A percentile compares a stretch with the other conserved stretches of the same genome.
Conservation (phyloP, 2,888 invertebrate genomes). For the Entomobrya proxima region DNA sequence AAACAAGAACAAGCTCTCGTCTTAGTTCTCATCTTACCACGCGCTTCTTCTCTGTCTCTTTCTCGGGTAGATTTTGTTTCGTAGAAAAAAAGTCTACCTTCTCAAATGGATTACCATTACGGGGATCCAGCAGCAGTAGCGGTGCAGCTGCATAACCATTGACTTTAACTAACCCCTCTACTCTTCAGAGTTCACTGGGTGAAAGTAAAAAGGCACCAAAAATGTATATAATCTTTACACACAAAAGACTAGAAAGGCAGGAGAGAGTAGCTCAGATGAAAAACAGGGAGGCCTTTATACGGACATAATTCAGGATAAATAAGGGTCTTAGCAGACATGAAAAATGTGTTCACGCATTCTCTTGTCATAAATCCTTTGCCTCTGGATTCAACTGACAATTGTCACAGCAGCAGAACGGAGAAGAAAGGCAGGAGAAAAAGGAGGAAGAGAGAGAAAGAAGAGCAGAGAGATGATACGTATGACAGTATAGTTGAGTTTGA, state of each 20-base stretch:
- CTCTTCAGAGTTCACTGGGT: conserved; percentile 27
- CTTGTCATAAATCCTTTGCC: conserved; percentile 65
- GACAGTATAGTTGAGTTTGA: conserved; percentile 54
- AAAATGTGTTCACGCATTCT: conserved; percentile 71
- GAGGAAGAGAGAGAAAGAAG: conserved; percentile 7
- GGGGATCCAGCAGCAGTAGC: background rate
- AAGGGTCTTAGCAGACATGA: conserved; percentile 69
- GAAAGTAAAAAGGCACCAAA: background rate
- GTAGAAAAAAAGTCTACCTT: conserved; percentile 16
- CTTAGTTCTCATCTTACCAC: no score
- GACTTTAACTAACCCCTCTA: conserved; percentile 48
- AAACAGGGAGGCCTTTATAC: no score
- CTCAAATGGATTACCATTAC: conserved; percentile 51
- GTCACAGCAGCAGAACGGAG: conserved; percentile 35
- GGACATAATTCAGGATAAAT: conserved; percentile 70
- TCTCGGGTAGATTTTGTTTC: background rate
- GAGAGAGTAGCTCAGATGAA: conserved; percentile 24
- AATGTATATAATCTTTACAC: conserved; percentile 5
- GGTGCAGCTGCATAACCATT: conserved; percentile 50
- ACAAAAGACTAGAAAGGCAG: background rate
- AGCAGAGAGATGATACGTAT: conserved; percentile 51
- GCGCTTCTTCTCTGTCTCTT: background rate
- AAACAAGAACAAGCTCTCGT: background rate
- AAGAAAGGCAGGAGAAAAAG: background rate
- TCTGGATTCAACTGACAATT: conserved; percentile 62